Base-by-base conservation (phyloP, 2,113 vertebrate species). In the Lucifuga dentata region DNA sequence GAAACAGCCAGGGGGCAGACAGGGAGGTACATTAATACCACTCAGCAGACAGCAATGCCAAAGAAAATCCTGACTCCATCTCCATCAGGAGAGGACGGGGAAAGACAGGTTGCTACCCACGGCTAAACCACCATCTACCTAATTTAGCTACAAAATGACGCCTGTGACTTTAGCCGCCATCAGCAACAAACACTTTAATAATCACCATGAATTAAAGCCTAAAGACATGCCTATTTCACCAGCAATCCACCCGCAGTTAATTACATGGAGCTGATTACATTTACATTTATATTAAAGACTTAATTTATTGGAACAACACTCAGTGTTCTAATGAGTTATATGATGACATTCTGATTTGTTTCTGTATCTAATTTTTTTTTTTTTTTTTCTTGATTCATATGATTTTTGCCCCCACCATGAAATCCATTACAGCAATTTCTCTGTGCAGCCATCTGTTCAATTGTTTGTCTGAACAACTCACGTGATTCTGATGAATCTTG, bases 261-360 rank as follows among this genome's bases (percentile, higher is more conserved):
- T 89, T 83, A 85, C 76, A 76, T 24, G 52, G 65, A 69, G 58
- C 41, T 44, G 44, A 74, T 73, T 75, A 39, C 81, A 89, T 90
- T 91, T 88, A 86, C 87, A 88, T 89, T 88, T 80, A 85, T 88
- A 90, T 89, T 81, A 86, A 84, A 76, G 61, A 76, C 71, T 59
- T 84, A 87, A 90, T 81, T 85, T 76, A 84, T 80, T 71, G 86
- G 85, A 90, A 86, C 73, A 21, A 56, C 70, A 57, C 32, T 58
- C 63, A 1, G 35, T 45, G 59, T 83, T 48, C 56, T 82, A 86
- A 88, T 73, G 77, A 90, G 74, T 65, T 35, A 65, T 50, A 19
- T 83, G 85, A 88, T 89, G 84, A 86, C 74, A 24, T 70, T 65
- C 36, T 13, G 17, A 71, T 84, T 58, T 8, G 29, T 74, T 86